phyloP scores from a whole-genome alignment of 2,888 invertebrate species.

The Tinea pellionella region DNA sequence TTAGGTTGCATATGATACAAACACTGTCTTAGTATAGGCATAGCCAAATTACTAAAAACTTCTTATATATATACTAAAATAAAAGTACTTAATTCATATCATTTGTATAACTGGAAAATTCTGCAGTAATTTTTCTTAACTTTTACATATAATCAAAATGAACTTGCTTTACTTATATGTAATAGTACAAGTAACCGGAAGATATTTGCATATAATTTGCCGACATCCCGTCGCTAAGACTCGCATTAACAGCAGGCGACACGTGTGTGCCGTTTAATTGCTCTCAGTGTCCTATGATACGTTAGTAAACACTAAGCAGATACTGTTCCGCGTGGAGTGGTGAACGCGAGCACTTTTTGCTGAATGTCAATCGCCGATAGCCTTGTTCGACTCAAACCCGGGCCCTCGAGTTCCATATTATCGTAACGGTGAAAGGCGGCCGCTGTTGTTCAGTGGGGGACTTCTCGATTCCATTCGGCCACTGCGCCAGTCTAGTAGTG shows the following conservation, averaged over 20 bases:
- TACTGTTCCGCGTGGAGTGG: neutral
- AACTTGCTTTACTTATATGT: neutral
- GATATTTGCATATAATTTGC: neutral
- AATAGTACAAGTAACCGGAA: neutral
- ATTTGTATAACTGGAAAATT: too few species aligned
- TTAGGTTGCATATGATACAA: too few species aligned
- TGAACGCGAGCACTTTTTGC: conserved; percentile 35
- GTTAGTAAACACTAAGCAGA: neutral
- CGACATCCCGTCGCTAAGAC: neutral
- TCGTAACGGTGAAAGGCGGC: conserved; percentile 45
- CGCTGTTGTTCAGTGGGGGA: conserved; percentile 50
- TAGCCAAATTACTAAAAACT: too few species aligned
- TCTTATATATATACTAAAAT: too few species aligned
- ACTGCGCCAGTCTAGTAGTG: conserved; percentile 31
- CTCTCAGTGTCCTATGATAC: neutral
- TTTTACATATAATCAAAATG: too few species aligned
- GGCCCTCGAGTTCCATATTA: conserved; percentile 54
- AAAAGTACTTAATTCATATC: neutral
- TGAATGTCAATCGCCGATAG: conserved; percentile 64
- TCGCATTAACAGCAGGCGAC: neutral
- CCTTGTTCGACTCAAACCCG: conserved; percentile 59
- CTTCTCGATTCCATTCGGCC: conserved; percentile 24
- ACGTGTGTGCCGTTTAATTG: neutral
- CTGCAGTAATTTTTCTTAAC: too few species aligned
- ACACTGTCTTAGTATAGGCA: too few species aligned